A percentile compares a stretch with the other conserved stretches of the same genome.
phyloP scores from a whole-genome alignment of 2,113 vertebrate species.

The Alligator mississippiensis region DNA sequence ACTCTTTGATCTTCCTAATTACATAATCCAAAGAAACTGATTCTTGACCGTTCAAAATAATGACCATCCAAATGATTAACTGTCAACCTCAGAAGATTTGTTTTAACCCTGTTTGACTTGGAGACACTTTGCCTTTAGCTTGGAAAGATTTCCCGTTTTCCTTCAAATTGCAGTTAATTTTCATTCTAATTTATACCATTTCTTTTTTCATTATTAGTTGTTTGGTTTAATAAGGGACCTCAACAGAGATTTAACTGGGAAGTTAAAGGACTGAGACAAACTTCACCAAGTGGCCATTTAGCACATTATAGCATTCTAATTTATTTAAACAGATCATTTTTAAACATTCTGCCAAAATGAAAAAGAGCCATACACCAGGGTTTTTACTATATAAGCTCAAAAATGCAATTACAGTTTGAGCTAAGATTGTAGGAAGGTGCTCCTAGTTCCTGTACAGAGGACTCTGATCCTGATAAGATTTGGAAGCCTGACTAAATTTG shows the following conservation, averaged over 20 bases:
- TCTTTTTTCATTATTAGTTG: slow-evolving; percentile 27
- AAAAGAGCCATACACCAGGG: neutral
- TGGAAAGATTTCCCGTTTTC: neutral
- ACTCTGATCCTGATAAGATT: too few relatives aligned
- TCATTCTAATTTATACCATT: slow-evolving; percentile 36
- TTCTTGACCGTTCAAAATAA: slow-evolving; percentile 42
- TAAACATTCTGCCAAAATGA: neutral
- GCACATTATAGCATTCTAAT: neutral
- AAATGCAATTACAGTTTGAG: neutral
- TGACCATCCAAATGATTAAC: slow-evolving; percentile 32
- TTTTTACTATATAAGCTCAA: neutral
- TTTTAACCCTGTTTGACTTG: slow-evolving; percentile 48
- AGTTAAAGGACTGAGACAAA: neutral
- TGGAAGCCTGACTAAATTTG: too few relatives aligned
- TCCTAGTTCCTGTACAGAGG: neutral
- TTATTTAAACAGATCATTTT: neutral
- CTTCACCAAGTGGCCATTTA: neutral
- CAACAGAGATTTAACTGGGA: neutral
- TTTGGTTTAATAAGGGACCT: slow-evolving; percentile 10
- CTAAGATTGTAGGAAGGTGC: neutral
- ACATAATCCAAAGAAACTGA: slow-evolving; percentile 57
- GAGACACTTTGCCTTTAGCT: neutral
- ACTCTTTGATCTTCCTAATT: slow-evolving; percentile 61
- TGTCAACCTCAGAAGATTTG: slow-evolving; percentile 17
- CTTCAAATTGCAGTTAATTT: neutral